Percentiles rank a stretch among this genome's conserved stretches.
Conservation (phyloP, 1,140 invertebrate species). For the Bombus superbus region DNA sequence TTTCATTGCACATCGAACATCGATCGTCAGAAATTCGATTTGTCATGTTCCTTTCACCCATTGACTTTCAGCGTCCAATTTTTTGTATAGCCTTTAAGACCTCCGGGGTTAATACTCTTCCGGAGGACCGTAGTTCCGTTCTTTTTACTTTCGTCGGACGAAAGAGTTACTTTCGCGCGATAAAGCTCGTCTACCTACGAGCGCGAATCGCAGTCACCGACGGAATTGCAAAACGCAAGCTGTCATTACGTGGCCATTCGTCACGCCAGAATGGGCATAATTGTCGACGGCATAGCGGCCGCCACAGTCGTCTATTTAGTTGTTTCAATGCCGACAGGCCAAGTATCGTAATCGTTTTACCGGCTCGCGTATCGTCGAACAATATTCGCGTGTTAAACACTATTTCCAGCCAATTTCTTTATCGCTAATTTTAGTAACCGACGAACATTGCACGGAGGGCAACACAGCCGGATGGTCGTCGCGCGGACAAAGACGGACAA, state of each 20-base stretch:
- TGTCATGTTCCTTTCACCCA: too few relatives aligned
- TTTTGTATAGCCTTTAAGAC: too few relatives aligned
- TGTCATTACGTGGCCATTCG: constrained; percentile 36
- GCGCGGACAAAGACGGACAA: neutral
- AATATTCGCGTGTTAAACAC: constrained; percentile 23
- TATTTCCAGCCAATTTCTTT: constrained; percentile 20
- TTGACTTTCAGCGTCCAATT: too few relatives aligned
- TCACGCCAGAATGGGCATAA: neutral
- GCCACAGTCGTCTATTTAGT: neutral
- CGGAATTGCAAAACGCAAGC: neutral
- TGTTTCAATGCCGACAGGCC: neutral
- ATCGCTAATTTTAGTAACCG: constrained; percentile 23
- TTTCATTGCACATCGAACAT: too few relatives aligned
- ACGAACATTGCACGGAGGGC: neutral
- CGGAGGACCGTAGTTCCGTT: neutral
- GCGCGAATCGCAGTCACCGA: neutral
- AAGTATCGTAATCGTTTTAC: neutral
- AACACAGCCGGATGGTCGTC: neutral
- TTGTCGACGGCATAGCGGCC: neutral
- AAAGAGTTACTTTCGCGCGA: neutral
- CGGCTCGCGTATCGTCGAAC: neutral
- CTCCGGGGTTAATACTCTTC: too few relatives aligned
- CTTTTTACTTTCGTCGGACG: neutral
- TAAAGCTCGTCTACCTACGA: neutral
- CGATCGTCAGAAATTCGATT: too few relatives aligned